Evolutionary conservation across 1,140 invertebrate genomes (phyloP).

Genomic region (Drosophila bifasciata): DNA sequence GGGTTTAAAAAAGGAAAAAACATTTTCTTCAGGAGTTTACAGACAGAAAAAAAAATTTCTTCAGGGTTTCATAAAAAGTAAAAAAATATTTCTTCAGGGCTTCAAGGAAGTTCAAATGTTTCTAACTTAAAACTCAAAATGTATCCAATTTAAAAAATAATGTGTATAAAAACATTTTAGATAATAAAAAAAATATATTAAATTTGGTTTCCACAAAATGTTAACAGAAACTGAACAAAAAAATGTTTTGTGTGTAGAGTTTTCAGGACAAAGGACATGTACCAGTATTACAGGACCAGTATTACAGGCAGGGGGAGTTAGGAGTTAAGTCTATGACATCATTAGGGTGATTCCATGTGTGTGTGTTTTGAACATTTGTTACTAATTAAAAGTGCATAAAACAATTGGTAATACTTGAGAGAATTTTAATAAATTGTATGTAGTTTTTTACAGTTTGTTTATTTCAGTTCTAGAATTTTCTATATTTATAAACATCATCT

Average conservation of each 20-base stretch:
- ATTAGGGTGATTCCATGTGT: conserved; percentile 65
- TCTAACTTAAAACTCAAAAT: too few relatives aligned
- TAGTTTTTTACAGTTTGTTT: too few relatives aligned
- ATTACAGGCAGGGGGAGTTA: conserved; percentile 10
- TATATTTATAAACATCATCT: too few relatives aligned
- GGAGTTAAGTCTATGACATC: conserved; percentile 34
- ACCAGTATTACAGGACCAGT: conserved; percentile 43
- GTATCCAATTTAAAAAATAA: neutral
- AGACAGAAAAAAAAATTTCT: too few relatives aligned
- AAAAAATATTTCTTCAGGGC: neutral
- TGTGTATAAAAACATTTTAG: conserved; percentile 2
- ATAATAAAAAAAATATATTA: conserved; percentile 6
- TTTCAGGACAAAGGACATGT: conserved; percentile 13
- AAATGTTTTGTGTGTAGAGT: neutral
- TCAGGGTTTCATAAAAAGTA: too few relatives aligned
- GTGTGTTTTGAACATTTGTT: conserved; percentile 16
- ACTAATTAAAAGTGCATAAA: conserved; percentile 12
- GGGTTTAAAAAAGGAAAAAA: too few relatives aligned
- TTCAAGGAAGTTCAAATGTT: too few relatives aligned
- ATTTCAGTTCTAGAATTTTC: too few relatives aligned
- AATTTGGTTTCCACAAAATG: conserved; percentile 10
- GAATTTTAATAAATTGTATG: too few relatives aligned
- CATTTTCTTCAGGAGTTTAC: too few relatives aligned
- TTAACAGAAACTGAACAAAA: conserved; percentile 9
- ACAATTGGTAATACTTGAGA: neutral